Evolutionary conservation across 2,113 vertebrate genomes (phyloP), one percentile per base, ranked within the genome.

Genomic region (Tichodroma muraria): DNA sequence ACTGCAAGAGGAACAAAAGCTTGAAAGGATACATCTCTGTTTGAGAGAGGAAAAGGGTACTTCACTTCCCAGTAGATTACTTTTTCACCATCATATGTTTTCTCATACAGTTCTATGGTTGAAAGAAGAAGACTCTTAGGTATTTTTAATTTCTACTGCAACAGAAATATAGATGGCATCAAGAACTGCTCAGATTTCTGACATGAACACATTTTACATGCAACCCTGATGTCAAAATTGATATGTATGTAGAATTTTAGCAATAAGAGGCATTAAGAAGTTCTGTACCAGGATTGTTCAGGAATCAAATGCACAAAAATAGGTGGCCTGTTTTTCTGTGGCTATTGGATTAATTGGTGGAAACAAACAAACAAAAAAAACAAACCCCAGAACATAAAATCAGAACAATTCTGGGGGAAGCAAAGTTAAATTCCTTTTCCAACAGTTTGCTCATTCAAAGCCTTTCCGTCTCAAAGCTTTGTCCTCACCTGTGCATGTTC

Each of bases 11-110:
- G 40, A 89, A 73, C 59, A 57, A 90, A 80, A 60, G 5, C 40
- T 49, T 69, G 35, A 96, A 98, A 99, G 99, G 99, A 99, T 99
- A 99, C 99, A 40, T 99, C 99, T 97, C 99, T 98, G 97, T 99
- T 99, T 33, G 98, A 98, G 92, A 99, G 88, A 45, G 98, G 98
- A 40, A 99, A 98, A 1, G 99, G 99, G 97, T 99, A 99, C 65
- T 99, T 99, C 83, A 99, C 98, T 94, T 99, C 98, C 99, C 99
- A 99, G 98, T 99, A 99, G 85, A 99, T 98, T 9, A 98, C 97
- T 5, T 76, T 96, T 93, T 98, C 94, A 80, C 98, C 98, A 37
- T 93, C 77, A 5, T 95, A 97, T 45, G 98, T 98, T 60, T 97
- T 88, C 94, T 99, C 98, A 73, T 96, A 91, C 28, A 98, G 90